Evolutionary conservation across 2,888 invertebrate species (phyloP), one percentile per base, ranked within the genome.

Genomic region (Lampropteryx suffumata): DNA sequence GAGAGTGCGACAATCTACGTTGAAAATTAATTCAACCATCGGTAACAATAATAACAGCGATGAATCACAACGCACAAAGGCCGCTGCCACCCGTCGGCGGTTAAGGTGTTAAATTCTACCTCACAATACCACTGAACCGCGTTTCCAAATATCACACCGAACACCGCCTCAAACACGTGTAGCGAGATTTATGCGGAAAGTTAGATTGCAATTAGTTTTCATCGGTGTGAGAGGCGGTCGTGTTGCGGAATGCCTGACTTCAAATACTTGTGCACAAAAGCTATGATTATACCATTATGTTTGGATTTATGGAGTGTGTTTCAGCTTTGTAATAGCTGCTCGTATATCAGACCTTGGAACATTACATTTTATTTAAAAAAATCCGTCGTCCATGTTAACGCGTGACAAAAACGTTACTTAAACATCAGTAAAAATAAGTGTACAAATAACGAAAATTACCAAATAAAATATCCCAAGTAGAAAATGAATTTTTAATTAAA

Each of bases 11-110:
- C 73, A 74, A 75, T 77, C 69, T 73, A 68, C 65, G 67, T 68
- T 76, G 62, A 74, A 79, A 84, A 87, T 90, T 88, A 88, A 87
- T 87, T 81, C 77, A 66, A 62, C 71, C 75, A 86, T 85, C 77
- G 79, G 81, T 73, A 71, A 82, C 83, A 82, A 86, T 84, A 84
- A 84, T 78, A 76, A 75, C 69, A 69, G 75, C 70, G 54, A 85
- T 90, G 82, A 86, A 86, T 89, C 88, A 90, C 76, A 62, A 56
- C 62, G 64, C 63, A 88, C 85, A 87, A 88, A 75, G 67, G 76
- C 67, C 26, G 36, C 45, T 45, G 36, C 50, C 51, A 52, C 42
- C 60, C 70, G 69, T 61, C 68, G 69, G 61, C 77, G 64, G 69
- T 68, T 65, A 79, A 86, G 86, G 85, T 85, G 86, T 82, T 84